Evolutionary conservation across 1,140 invertebrate genomes (phyloP), one percentile per base, ranked within the genome.

Genomic region (Odontomachus brunneus): DNA sequence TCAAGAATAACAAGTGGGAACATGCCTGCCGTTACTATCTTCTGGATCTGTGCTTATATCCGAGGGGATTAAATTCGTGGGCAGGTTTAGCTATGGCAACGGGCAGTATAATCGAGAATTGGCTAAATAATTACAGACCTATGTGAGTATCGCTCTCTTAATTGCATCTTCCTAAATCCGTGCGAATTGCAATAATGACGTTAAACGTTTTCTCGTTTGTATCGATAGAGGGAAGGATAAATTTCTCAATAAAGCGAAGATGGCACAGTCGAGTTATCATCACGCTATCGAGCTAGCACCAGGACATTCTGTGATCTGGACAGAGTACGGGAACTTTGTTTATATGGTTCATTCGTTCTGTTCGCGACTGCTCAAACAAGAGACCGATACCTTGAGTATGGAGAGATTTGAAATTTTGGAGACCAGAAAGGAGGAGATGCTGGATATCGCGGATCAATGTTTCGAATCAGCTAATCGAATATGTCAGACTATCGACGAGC

Each of bases 331-430:
- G 1, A 96, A 96, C 51, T 97, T 98, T 87, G 96, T 97, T 0
- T 99, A 99, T 89, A 96, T 96, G 88, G 96, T 98, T 3, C 97
- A 98, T 92, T 97, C 98, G 0, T 98, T 97, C 92, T 97, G 97
- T 90, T 98, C 97, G 3, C 95, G 98, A 67, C 94, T 97, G 80
- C 93, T 99, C 12, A 98, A 98, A 92, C 96, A 97, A 91, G 96
- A 97, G 53, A 96, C 95, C 14, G 96, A 96, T 78, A 97, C 95
- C 22, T 94, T 98, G 51, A 97, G 96, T 84, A 96, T 97, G 95
- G 97, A 98, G 91, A 95, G 95, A 88, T 97, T 97, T 92, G 96
- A 96, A 83, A 93, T 95, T 44, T 93, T 98, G 3, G 97, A 97
- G 91, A 96, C 95, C 59, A 95, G 96, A 84, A 97, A 97, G 89